Conservation (phyloP, 2,113 vertebrate species). For the Diadophis punctatus region DNA sequence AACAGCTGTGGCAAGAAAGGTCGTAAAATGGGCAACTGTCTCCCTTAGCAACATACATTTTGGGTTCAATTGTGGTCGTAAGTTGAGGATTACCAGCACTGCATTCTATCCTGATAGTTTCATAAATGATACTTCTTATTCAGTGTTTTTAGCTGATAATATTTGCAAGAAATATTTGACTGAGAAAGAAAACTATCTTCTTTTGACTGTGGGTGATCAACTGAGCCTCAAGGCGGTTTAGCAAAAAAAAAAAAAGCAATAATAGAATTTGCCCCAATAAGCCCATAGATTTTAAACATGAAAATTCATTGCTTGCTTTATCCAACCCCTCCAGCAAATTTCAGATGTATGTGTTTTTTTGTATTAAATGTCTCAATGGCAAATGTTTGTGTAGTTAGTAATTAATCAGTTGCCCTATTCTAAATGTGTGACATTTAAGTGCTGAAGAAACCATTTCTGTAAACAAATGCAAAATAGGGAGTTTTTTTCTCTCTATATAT, state of each 20-base stretch:
- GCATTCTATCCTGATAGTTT: background rate
- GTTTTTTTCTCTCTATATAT: background rate
- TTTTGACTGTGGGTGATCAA: background rate
- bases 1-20: background rate
- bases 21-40: background rate
- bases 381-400: background rate
- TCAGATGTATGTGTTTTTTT: background rate
- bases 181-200: background rate
- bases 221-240: background rate
- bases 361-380: background rate
- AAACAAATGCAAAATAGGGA: background rate
- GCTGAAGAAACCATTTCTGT: slow-evolving; percentile 26
- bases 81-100: background rate
- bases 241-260: background rate
- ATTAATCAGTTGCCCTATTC: background rate
- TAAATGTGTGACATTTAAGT: background rate
- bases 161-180: background rate
- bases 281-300: background rate
- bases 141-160: background rate
- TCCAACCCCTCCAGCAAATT: background rate
- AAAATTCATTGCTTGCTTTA: background rate
- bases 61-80: background rate
- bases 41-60: background rate
- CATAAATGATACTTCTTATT: background rate
- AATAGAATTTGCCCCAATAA: background rate